Base-by-base conservation (phyloP, 2,113 vertebrate genomes). In the Crotophaga sulcirostris region DNA sequence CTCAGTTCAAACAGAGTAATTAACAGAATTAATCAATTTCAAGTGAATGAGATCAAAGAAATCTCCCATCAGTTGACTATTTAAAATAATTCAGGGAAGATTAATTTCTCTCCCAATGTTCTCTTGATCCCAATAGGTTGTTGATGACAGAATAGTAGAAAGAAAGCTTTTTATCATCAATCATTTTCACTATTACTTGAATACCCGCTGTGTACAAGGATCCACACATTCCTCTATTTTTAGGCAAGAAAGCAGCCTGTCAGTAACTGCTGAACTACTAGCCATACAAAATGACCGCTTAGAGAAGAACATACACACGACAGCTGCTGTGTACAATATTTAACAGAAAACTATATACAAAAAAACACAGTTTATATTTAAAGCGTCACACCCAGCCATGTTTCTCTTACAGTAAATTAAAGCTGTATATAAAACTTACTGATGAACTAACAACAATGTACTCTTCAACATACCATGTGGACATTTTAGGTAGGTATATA, bases 11-110 rank as follows among this genome's bases (percentile, higher is more conserved):
- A 86, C 55, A 90, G 58, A 93, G 79, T 92, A 94, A 97, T 96
- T 96, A 97, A 96, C 69, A 90, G 68, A 91, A 94, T 96, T 87
- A 93, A 94, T 97, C 96, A 91, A 91, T 95, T 96, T 93, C 72
- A 94, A 63, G 69, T 75, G 75, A 92, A 90, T 75, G 68, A 95
- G 87, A 96, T 96, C 93, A 97, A 96, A 97, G 96, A 96, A 96
- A 82, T 87, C 70, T 90, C 84, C 84, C 66, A 82, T 96, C 92
- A 90, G 54, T 52, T 90, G 78, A 82, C 76, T 94, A 62, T 68
- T 94, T 73, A 95, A 87, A 95, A 96, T 63, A 95, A 94, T 38
- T 90, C 89, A 77, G 84, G 56, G 58, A 95, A 96, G 90, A 97
- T 87, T 93, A 87, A 91, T 96, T 94, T 96, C 92, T 87, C 36